phyloP scores from a whole-genome alignment of 2,888 invertebrate species.

The Iphiclides podalirius region DNA sequence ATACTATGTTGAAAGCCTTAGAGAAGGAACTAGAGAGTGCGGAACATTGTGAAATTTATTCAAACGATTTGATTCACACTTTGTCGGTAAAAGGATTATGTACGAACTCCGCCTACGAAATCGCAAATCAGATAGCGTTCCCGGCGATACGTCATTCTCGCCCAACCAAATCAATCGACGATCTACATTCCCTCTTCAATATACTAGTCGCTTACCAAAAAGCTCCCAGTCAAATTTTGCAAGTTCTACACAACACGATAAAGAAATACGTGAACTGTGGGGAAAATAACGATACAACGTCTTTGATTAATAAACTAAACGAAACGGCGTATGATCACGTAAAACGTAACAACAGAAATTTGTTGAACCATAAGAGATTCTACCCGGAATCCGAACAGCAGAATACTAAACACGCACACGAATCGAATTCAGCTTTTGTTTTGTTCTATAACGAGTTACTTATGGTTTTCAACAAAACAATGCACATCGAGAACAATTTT shows the following conservation, averaged over 20 bases:
- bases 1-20: conserved; percentile 60
- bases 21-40: conserved; percentile 39
- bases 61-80: conserved; percentile 46
- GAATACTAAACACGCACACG: conserved; percentile 31
- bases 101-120: conserved; percentile 69
- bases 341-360: conserved; percentile 27
- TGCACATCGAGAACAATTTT: conserved; percentile 40
- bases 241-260: conserved; percentile 39
- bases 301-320: conserved; percentile 38
- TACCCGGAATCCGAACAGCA: conserved; percentile 46
- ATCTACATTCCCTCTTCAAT: conserved; percentile 38
- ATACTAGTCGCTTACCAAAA: conserved; percentile 53
- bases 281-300: conserved; percentile 24
- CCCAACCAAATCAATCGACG: conserved; percentile 25
- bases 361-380: conserved; percentile 46
- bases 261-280: conserved; percentile 32
- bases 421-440: conserved; percentile 61
- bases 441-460: conserved; percentile 65
- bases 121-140: conserved; percentile 78
- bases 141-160: conserved; percentile 45
- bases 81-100: conserved; percentile 69
- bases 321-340: conserved; percentile 38
- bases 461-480: conserved; percentile 34
- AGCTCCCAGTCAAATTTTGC: conserved; percentile 40
- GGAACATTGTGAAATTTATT: conserved; percentile 29